Base-by-base conservation (phyloP, 2,888 invertebrate genomes). In the Phrixothrix hirtus region DNA sequence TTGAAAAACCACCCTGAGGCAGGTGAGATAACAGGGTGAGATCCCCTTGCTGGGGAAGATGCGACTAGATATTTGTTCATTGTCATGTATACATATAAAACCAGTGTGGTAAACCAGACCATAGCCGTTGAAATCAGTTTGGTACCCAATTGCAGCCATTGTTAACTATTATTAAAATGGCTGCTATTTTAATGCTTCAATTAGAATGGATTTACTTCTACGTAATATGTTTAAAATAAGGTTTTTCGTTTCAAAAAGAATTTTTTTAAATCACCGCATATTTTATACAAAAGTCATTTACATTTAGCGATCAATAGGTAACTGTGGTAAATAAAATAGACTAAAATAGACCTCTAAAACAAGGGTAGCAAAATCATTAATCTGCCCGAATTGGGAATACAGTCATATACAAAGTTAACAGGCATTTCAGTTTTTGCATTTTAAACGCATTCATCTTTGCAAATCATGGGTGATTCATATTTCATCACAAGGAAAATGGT, bases 401-500 rank as follows among this genome's bases (percentile, higher is more conserved):
- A 34, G 36, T 27, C 38, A 29, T 37, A 39, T 37, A 43, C 41
- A 32, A 53, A 42, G 46, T 46, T 47, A 34, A 44, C 46, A 48
- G 43, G 38, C 54, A 45, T 45, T 55, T 49, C 39, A 48, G 34
- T 26, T 52, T 55, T 51, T 52, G 44, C 52, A 57, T 50, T 54
- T 54, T 50, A 45, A 50, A 45, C 49, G 50, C 52, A 55, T 59
- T 52, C 55, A 60, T 62, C 58, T 57, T 60, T 57, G 58, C 60
- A 61, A 62, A 62, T 65, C 65, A 61, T 60, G 54, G 56, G 55
- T 53, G 64, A 64, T 64, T 64, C 64, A 64, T 64, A 64, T 62
- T 63, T 64, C 64, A 64, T 61, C 41, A 42, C 47, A 45, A 39
- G 53, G 41, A 55, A 57, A 55, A 58, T 54, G 55, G 55, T 51